These are phyloP conservation scores for Coracopsis vasa DNA, from an alignment of 2,113 vertebrate species.

Conservation along the genomic window DNA sequence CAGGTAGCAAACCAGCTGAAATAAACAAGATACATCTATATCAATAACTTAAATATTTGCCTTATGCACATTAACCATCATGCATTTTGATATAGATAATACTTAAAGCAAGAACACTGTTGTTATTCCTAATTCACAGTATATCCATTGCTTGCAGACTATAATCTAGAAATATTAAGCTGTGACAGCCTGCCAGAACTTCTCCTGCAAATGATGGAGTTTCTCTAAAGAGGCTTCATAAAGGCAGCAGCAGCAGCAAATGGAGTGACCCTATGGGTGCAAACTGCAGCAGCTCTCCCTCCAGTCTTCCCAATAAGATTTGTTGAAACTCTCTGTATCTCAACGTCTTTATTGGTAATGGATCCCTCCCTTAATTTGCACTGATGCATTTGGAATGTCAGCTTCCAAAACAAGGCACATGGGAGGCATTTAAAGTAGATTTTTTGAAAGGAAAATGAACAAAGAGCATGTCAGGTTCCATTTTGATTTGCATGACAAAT, in stretches of 20 bases:
- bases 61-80: neutral
- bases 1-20: neutral
- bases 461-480: conserved; percentile 71
- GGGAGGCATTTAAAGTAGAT: conserved; percentile 73
- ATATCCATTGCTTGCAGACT: neutral
- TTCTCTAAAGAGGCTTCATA: neutral
- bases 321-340: neutral
- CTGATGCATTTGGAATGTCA: conserved; percentile 68
- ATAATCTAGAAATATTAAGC: neutral
- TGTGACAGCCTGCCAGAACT: neutral
- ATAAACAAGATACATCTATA: neutral
- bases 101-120: neutral
- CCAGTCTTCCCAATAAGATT: conserved; percentile 28
- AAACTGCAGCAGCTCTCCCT: neutral
- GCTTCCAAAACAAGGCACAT: conserved; percentile 66
- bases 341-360: conserved; percentile 52
- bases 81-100: neutral
- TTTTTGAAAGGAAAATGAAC: conserved; percentile 69
- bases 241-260: neutral
- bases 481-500: conserved; percentile 74
- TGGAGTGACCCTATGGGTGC: neutral
- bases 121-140: neutral
- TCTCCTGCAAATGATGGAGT: neutral
- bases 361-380: conserved; percentile 61
- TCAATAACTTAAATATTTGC: neutral